Evolutionary conservation across 1,140 invertebrate species (phyloP), one percentile per base, ranked within the genome.

Genomic region (Neodiprion virginianus): DNA sequence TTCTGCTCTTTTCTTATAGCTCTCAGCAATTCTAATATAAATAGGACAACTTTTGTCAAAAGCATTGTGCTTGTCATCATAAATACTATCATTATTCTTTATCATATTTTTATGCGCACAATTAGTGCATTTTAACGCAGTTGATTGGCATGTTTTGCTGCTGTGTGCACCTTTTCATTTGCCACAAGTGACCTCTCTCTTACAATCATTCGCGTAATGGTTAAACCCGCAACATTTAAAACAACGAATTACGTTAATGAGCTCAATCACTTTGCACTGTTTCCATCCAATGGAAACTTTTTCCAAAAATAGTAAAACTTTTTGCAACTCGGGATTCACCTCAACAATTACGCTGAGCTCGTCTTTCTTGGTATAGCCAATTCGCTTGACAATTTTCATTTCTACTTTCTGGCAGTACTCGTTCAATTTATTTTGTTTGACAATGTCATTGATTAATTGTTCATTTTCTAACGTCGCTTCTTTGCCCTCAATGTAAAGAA

Each of bases 41-140:
- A 61, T 48, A 11, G 48, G 50, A 49, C 74, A 75, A 28, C 17
- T 75, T 40, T 17, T 71, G 65, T 71, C 69, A 67, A 67, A 66
- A 17, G 74, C 74, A 28, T 75, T 48, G 61, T 75, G 74, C 53
- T 75, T 75, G 48, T 75, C 70, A 71, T 40, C 50, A 9, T 61
- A 61, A 4, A 70, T 61, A 71, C 28, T 47, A n/a, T 74, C 69
- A 48, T 66, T 40, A 14, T 71, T 75, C 28, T 50, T 48, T 17
- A 71, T 75, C 28, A 71, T 67, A 53, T 23, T 61, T 67, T 40
- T 67, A n/a, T 71, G 50, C 74, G 61, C 65, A 67, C 74, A 75
- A 28, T 75, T 75, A 48, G 49, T 75, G 69, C 74, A 75, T 72
- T 75, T 75, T 67, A 66, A 66, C 10, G 47, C 17, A 9, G 7